Conservation (phyloP, 2,797 vertebrate species). For the Lates japonicus region DNA sequence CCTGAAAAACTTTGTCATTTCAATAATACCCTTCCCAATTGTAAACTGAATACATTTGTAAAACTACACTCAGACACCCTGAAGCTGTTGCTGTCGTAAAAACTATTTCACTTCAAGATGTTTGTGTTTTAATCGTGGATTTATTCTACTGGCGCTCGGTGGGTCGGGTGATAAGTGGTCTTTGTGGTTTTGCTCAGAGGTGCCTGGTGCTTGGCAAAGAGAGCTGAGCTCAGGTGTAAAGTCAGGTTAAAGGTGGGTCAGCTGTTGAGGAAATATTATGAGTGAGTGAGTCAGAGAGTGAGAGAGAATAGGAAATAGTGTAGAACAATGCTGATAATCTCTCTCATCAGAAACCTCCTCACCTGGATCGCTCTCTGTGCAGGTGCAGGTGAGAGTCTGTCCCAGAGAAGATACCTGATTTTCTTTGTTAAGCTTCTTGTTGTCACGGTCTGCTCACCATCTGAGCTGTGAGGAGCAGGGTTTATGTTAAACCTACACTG, state of each 20-base stretch:
- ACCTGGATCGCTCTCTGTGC: slow-evolving; percentile 55
- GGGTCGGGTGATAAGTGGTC: slow-evolving; percentile 36
- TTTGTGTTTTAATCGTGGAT: slow-evolving; percentile 40
- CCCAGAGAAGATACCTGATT: slow-evolving; percentile 43
- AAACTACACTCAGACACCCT: slow-evolving; percentile 36
- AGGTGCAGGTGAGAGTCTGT: slow-evolving; percentile 58
- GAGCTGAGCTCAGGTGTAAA: slow-evolving; percentile 41
- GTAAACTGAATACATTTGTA: slow-evolving; percentile 49
- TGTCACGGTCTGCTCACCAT: slow-evolving; percentile 28
- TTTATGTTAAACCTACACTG: slow-evolving; percentile 30
- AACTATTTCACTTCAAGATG: not conserved
- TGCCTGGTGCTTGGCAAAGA: slow-evolving; percentile 53
- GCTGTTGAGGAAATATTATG: slow-evolving; percentile 49
- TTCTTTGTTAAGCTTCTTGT: slow-evolving; percentile 59
- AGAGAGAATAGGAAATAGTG: slow-evolving; percentile 41
- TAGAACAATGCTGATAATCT: slow-evolving; percentile 77
- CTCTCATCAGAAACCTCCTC: slow-evolving; percentile 54
- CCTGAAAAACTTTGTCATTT: slow-evolving; percentile 51
- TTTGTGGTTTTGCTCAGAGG: slow-evolving; percentile 53
- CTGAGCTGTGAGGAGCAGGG: slow-evolving; percentile 3
- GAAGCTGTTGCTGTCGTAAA: slow-evolving; percentile 19
- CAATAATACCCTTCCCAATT: slow-evolving; percentile 44
- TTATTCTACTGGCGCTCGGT: slow-evolving; percentile 24
- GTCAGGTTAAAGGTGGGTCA: slow-evolving; percentile 74
- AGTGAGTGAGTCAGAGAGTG: slow-evolving; percentile 24